These are phyloP conservation scores for Meteorus sp. DNA, from an alignment of 1,140 invertebrate genomes.

Conservation along the genomic window DNA sequence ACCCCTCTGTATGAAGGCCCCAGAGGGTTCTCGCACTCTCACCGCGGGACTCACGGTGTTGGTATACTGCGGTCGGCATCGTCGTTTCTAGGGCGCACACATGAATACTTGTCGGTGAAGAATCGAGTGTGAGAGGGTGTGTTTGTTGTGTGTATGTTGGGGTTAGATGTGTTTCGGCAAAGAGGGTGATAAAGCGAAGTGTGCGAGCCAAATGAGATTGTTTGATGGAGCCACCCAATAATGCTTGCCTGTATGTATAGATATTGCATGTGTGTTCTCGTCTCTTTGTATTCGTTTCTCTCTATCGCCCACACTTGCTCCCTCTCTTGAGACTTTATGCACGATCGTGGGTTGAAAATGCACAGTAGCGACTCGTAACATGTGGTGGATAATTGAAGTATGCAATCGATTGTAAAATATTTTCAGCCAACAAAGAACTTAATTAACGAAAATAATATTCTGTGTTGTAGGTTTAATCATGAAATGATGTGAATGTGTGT, in stretches of 20 bases:
- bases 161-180: conserved; percentile 30
- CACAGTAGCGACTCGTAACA: conserved; percentile 1
- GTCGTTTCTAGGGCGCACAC: conserved; percentile 18
- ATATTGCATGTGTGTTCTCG: not conserved
- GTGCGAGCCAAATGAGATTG: conserved; percentile 54
- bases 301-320: no score
- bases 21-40: conserved; percentile 46
- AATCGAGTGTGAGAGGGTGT: conserved; percentile 25
- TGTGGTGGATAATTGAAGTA: conserved; percentile 9
- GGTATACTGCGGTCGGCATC: conserved; percentile 22
- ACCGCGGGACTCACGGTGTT: conserved; percentile 37
- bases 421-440: not conserved
- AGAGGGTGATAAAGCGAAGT: conserved; percentile 30
- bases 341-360: no score
- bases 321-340: no score
- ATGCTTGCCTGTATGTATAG: conserved; percentile 25
- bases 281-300: not conserved
- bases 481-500: no score
- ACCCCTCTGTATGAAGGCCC: conserved; percentile 44
- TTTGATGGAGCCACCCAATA: conserved; percentile 54
- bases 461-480: no score
- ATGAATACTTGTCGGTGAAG: no score
- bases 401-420: not conserved
- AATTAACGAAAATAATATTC: no score
- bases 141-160: conserved; percentile 32